phyloP scores from a whole-genome alignment of 2,888 invertebrate species.

The Phoenoteleia sp. region DNA sequence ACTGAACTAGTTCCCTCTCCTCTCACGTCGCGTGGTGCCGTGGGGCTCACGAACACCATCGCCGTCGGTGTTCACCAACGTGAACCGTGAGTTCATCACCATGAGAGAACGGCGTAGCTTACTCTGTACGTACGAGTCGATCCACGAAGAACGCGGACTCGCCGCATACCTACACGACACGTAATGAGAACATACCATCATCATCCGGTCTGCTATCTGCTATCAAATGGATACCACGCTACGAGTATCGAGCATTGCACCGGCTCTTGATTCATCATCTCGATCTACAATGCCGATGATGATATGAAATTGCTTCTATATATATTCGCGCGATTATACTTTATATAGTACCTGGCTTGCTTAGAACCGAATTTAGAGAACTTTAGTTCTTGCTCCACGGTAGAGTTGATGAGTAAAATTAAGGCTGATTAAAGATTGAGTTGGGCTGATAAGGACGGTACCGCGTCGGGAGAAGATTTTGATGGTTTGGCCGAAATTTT shows the following conservation, averaged over 20 bases:
- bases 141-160: conserved; percentile 79
- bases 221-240: conserved; percentile 83
- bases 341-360: conserved; percentile 19
- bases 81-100: conserved; percentile 75
- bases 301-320: conserved; percentile 56
- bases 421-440: too few species aligned
- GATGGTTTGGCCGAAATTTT: too few species aligned
- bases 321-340: conserved; percentile 36
- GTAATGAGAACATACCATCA: conserved; percentile 86
- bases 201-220: conserved; percentile 83
- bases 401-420: too few species aligned
- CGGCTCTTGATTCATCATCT: conserved; percentile 66
- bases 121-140: conserved; percentile 61
- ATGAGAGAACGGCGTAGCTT: conserved; percentile 70
- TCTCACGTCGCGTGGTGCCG: conserved; percentile 76
- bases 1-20: conserved; percentile 86
- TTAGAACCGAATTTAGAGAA: background rate
- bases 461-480: too few species aligned
- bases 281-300: conserved; percentile 57
- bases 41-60: conserved; percentile 73
- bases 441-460: too few species aligned
- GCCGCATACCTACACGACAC: conserved; percentile 86
- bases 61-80: conserved; percentile 55
- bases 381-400: too few species aligned
- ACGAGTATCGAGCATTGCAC: conserved; percentile 72